Evolutionary conservation across 2,797 vertebrate species (phyloP).

Genomic region (Typhlichthys subterraneus): DNA sequence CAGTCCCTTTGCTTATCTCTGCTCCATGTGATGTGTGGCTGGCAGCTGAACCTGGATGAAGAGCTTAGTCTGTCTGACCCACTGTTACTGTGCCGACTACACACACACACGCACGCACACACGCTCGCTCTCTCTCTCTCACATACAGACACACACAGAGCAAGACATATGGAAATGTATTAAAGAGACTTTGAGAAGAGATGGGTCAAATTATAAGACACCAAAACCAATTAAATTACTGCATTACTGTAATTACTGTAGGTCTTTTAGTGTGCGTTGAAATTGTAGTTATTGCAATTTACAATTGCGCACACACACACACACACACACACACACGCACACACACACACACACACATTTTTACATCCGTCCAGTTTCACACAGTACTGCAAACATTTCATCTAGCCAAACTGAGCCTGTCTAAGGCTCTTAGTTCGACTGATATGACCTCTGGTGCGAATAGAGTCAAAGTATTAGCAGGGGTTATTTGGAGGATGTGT

Average conservation of each 20-base stretch:
- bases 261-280: not conserved
- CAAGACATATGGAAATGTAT: not conserved
- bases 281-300: not conserved
- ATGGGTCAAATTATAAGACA: conserved; percentile 36
- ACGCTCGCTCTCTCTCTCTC: not conserved
- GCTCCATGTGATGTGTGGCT: conserved; percentile 53
- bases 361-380: not conserved
- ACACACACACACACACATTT: not conserved
- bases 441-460: conserved; percentile 47
- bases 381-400: not conserved
- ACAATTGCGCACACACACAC: not conserved
- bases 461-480: conserved; percentile 42
- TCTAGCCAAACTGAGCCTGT: conserved; percentile 60
- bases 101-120: conserved; percentile 17
- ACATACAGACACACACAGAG: not conserved
- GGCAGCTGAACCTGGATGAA: conserved; percentile 75
- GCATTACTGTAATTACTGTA: not conserved
- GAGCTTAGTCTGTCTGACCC: conserved; percentile 82
- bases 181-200: conserved; percentile 17
- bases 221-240: conserved; percentile 51
- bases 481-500: conserved; percentile 35
- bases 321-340: not conserved
- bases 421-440: conserved; percentile 60
- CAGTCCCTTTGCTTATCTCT: conserved; percentile 65
- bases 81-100: conserved; percentile 47